A percentile compares a stretch with the other conserved stretches of the same genome.
Conservation (phyloP, 1,140 invertebrate species). For the Drosophila nannoptera region DNA sequence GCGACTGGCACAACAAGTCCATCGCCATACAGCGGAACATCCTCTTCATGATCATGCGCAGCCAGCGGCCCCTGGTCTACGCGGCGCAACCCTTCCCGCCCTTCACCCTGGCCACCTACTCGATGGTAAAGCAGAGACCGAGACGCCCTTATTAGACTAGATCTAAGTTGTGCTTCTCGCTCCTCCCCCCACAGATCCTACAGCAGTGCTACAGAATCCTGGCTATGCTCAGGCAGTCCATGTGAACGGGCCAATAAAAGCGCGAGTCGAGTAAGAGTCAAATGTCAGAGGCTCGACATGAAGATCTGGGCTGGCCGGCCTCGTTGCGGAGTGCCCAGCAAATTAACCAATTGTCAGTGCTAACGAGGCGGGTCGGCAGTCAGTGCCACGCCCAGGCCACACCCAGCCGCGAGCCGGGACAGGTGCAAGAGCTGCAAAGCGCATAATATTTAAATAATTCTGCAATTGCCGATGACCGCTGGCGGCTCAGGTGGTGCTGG, state of each 20-base stretch:
- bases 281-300: neutral
- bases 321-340: neutral
- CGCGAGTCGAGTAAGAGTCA: no score
- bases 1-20: constrained; percentile 55
- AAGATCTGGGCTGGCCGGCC: neutral
- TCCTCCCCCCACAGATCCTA: constrained; percentile 38
- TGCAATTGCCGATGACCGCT: constrained; percentile 46
- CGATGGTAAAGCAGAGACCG: constrained; percentile 44
- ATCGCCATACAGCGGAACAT: constrained; percentile 51
- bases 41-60: constrained; percentile 55
- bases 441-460: constrained; percentile 34
- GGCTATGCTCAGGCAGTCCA: constrained; percentile 49
- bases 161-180: neutral
- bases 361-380: neutral
- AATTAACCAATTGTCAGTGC: constrained; percentile 15
- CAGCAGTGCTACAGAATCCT: constrained; percentile 57
- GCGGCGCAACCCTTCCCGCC: constrained; percentile 52
- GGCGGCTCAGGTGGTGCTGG: constrained; percentile 15
- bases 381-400: constrained; percentile 49
- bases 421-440: constrained; percentile 49
- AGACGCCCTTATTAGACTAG: neutral
- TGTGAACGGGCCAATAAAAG: constrained; percentile 19
- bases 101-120: constrained; percentile 61
- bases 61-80: constrained; percentile 59
- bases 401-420: constrained; percentile 44